These are phyloP conservation scores for Panzeria rudis DNA, from an alignment of 2,888 invertebrate genomes.

Conservation along the genomic window DNA sequence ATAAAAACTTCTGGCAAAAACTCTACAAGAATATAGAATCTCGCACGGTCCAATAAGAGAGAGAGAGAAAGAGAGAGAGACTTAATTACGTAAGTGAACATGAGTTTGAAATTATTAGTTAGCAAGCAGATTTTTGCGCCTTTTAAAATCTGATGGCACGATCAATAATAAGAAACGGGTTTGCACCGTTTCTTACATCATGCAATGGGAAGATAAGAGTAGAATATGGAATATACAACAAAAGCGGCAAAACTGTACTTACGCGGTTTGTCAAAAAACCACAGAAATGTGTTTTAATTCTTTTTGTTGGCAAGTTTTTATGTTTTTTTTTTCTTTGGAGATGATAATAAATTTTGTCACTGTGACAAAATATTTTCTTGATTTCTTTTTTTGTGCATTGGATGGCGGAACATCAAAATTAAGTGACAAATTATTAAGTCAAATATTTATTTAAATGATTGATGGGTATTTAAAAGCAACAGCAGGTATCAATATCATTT, in stretches of 20 bases:
- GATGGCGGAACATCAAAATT: slow-evolving; percentile 26
- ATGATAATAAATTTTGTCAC: slow-evolving; percentile 57
- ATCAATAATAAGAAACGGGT: no score
- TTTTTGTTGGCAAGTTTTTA: neutral
- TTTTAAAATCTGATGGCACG: no score
- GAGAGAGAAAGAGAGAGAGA: no score
- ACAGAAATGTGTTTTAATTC: neutral
- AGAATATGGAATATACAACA: no score
- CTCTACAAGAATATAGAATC: no score
- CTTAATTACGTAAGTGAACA: no score
- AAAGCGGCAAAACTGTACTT: neutral
- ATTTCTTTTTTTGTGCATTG: neutral
- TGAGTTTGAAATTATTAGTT: no score
- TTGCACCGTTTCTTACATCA: no score
- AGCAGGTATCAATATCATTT: slow-evolving; percentile 16
- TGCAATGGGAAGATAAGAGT: no score
- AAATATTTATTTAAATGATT: slow-evolving; percentile 51
- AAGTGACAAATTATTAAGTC: slow-evolving; percentile 53
- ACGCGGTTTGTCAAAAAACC: neutral
- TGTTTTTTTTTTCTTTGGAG: slow-evolving; percentile 12
- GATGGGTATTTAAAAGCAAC: slow-evolving; percentile 23
- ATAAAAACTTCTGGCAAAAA: no score
- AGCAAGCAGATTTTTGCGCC: no score
- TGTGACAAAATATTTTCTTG: slow-evolving; percentile 25
- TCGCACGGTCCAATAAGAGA: no score